These are phyloP conservation scores for Brachyistius frenatus DNA, from an alignment of 2,113 vertebrate species.

Conservation along the genomic window DNA sequence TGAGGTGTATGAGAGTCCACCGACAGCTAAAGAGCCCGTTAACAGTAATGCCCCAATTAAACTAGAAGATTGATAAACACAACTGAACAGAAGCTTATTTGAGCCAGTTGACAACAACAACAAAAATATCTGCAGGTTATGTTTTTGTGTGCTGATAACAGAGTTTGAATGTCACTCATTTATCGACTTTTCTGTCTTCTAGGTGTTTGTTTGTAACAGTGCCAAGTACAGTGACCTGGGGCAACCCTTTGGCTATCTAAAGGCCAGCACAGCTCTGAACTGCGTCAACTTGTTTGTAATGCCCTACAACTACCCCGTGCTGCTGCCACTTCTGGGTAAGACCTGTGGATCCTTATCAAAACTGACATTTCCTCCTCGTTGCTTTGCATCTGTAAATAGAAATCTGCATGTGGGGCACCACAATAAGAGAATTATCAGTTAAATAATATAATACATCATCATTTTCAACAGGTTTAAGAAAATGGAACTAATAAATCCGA, in stretches of 20 bases:
- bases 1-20: too few species aligned
- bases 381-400: too few species aligned
- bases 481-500: too few species aligned
- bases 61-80: too few species aligned
- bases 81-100: too few species aligned
- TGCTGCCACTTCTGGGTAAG: constrained; percentile 95
- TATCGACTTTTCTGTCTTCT: constrained; percentile 1
- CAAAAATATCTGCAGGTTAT: neutral
- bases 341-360: neutral
- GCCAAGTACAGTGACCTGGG: constrained; percentile 97
- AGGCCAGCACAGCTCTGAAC: constrained; percentile 96
- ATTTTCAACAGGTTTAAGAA: too few species aligned
- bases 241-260: constrained; percentile 97
- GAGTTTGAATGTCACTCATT: neutral
- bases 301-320: constrained; percentile 98
- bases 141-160: neutral
- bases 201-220: constrained; percentile 98
- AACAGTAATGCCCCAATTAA: too few species aligned
- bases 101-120: too few species aligned
- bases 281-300: constrained; percentile 99
- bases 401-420: too few species aligned
- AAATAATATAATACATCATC: too few species aligned
- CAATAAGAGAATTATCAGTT: too few species aligned
- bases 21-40: too few species aligned
- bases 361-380: neutral